Percentiles rank a stretch among this genome's conserved stretches.
These are phyloP conservation scores for Aphelenchoides avenae DNA, from an alignment of 1,140 invertebrate genomes.

Conservation along the genomic window DNA sequence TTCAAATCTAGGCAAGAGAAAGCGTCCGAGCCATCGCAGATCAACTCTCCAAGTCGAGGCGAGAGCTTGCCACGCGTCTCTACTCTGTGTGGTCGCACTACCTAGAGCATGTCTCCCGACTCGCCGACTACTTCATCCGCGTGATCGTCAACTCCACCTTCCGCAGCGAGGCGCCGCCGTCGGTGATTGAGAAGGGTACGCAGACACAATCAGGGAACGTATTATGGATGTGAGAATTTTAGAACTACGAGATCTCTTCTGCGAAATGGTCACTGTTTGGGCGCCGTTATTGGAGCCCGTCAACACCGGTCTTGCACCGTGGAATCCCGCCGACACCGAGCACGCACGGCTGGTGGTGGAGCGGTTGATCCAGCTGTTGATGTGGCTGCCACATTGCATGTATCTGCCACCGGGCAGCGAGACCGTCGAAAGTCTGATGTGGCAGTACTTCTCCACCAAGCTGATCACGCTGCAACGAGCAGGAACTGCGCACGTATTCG, in stretches of 20 bases:
- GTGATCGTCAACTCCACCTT: conserved; percentile 11
- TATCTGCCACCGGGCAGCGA: conserved; percentile 39
- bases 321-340: conserved; percentile 19
- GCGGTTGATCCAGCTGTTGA: conserved; percentile 27
- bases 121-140: conserved; percentile 22
- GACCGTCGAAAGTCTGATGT: conserved; percentile 33
- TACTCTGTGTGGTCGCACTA: conserved; percentile 28
- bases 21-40: conserved; percentile 19
- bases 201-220: no score
- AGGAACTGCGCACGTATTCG: conserved; percentile 33
- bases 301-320: conserved; percentile 22
- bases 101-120: conserved; percentile 6
- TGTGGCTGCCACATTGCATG: conserved; percentile 38
- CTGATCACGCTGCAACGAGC: conserved; percentile 18
- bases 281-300: conserved; percentile 33
- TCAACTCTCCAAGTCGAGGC: conserved; percentile 17
- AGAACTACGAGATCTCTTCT: no score
- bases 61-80: conserved; percentile 18
- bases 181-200: conserved; percentile 21
- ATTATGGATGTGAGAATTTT: no score
- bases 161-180: not conserved
- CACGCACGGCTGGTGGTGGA: conserved; percentile 22
- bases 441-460: conserved; percentile 30
- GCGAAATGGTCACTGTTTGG: no score
- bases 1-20: conserved; percentile 13